Conservation (phyloP, 1,140 invertebrate species). For the Polypedilum vanderplanki region DNA sequence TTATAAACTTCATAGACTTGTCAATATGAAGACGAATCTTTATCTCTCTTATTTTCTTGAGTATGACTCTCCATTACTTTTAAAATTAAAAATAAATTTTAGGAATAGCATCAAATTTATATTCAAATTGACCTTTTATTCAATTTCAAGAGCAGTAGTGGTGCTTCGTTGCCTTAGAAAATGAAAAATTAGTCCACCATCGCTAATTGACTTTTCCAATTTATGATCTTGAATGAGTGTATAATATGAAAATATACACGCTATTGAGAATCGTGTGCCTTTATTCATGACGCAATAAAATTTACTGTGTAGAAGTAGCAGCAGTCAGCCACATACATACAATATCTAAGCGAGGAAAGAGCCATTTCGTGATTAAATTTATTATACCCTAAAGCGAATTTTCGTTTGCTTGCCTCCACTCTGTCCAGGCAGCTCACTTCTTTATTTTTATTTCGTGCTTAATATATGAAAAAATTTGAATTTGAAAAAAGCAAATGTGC, state of each 20-base stretch:
- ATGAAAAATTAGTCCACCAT: too few relatives aligned
- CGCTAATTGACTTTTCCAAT: background rate
- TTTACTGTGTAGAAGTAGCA: background rate
- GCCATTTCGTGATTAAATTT: background rate
- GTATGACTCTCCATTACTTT: too few relatives aligned
- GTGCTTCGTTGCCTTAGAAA: too few relatives aligned
- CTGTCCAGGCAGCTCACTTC: background rate
- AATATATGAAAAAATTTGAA: background rate
- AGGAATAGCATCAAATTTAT: too few relatives aligned
- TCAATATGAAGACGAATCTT: too few relatives aligned
- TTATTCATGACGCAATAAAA: background rate
- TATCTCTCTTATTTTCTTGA: too few relatives aligned
- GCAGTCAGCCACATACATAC: background rate
- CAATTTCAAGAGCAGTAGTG: too few relatives aligned
- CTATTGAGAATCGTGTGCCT: background rate
- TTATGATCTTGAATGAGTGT: background rate
- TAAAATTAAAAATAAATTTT: too few relatives aligned
- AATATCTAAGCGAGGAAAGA: background rate
- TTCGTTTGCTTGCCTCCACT: background rate
- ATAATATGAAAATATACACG: background rate
- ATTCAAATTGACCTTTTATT: too few relatives aligned
- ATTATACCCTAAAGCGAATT: constrained; percentile 1
- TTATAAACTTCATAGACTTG: too few relatives aligned
- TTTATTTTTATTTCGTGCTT: background rate
- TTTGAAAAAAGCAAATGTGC: background rate